Percentiles rank a stretch among this genome's conserved stretches.
Evolutionary conservation across 2,113 vertebrate species (phyloP).

Genomic region (Quiscalus mexicanus): DNA sequence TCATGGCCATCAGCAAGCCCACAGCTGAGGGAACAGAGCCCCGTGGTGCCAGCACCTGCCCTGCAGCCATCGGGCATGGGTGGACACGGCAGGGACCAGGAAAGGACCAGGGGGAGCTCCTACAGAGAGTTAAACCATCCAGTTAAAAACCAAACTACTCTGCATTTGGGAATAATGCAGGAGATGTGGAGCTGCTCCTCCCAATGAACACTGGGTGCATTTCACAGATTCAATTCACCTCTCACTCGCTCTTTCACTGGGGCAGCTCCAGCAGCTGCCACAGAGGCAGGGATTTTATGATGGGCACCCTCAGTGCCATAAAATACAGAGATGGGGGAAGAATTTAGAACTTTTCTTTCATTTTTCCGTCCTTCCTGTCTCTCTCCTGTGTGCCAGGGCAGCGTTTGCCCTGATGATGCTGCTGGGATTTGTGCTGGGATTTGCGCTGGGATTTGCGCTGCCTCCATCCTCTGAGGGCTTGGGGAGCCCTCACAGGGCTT

Average conservation of each 20-base stretch:
- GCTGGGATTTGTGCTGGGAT: not conserved
- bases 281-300: rapidly evolving
- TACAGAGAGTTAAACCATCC: not conserved
- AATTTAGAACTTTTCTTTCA: not conserved
- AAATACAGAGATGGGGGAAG: rapidly evolving
- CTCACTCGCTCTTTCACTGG: rapidly evolving
- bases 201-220: not conserved
- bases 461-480: not conserved
- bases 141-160: not conserved
- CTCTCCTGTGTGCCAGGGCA: too few relatives aligned
- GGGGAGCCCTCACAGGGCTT: too few relatives aligned
- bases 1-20: not conserved
- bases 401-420: rapidly evolving
- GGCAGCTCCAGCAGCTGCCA: not conserved
- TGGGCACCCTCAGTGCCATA: not conserved
- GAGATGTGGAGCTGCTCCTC: not conserved
- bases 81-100: too few relatives aligned
- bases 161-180: not conserved
- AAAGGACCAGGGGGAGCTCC: not conserved
- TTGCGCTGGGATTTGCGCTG: not conserved
- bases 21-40: not conserved
- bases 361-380: not conserved
- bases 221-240: not conserved
- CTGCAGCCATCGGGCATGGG: not conserved
- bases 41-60: rapidly evolving